Evolutionary conservation across 2,888 invertebrate genomes (phyloP).

Genomic region (Leptopilina syphax): DNA sequence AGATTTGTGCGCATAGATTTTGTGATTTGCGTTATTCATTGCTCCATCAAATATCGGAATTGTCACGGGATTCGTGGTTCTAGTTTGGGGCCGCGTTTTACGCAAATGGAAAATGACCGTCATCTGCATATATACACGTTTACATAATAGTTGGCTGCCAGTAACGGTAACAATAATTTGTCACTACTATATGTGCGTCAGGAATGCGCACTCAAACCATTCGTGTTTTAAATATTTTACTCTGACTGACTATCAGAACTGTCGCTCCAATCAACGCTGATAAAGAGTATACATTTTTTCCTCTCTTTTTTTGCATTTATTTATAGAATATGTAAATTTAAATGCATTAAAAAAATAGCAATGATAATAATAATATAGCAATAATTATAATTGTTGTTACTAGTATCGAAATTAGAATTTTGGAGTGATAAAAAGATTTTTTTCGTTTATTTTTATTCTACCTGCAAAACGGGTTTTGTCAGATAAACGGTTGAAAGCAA

Average conservation of each 20-base stretch:
- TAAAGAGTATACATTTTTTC: neutral
- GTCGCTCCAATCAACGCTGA: neutral
- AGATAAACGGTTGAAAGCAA: constrained; percentile 23
- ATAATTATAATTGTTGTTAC: too few relatives aligned
- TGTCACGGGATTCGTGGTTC: neutral
- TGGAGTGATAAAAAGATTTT: neutral
- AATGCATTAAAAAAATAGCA: neutral
- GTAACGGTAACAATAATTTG: constrained; percentile 19
- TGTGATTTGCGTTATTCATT: constrained; percentile 19
- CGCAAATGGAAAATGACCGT: constrained; percentile 22
- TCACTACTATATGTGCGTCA: neutral
- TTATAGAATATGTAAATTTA: too few relatives aligned
- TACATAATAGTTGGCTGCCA: constrained; percentile 18
- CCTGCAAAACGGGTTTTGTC: neutral
- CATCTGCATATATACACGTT: constrained; percentile 8
- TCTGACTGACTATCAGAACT: neutral
- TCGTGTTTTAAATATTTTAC: neutral
- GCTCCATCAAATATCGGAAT: constrained; percentile 20
- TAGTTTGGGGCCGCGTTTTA: neutral
- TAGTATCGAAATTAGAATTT: too few relatives aligned
- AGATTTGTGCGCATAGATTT: constrained; percentile 9
- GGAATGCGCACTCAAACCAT: neutral
- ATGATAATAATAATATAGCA: too few relatives aligned
- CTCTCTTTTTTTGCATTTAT: too few relatives aligned
- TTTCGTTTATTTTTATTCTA: constrained; percentile 4